phyloP scores from a whole-genome alignment of 2,888 invertebrate genomes.

The Leptopilina drosophilae region DNA sequence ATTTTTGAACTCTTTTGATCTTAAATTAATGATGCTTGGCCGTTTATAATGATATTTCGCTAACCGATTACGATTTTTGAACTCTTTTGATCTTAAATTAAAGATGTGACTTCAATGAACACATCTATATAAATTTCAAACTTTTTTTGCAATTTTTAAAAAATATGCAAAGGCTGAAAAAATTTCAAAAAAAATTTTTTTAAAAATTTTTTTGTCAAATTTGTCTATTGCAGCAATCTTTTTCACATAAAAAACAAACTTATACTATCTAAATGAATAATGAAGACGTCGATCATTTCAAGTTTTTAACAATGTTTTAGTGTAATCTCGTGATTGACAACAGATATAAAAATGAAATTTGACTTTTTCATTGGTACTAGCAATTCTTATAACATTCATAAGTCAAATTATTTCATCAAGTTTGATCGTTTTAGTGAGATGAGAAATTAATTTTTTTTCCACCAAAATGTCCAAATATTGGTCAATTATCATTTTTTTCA shows the following conservation, averaged over 20 bases:
- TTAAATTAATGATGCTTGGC: no score
- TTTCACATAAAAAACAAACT: background rate
- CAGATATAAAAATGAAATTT: background rate
- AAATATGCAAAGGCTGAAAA: no score
- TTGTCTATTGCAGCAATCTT: no score
- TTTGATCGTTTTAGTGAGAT: background rate
- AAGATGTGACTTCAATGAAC: no score
- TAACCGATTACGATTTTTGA: no score
- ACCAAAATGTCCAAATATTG: conserved; percentile 1
- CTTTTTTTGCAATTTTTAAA: no score
- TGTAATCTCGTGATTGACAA: background rate
- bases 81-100: no score
- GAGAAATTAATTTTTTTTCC: background rate
- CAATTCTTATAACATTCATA: background rate
- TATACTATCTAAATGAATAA: conserved; percentile 20
- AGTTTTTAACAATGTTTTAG: conserved; percentile 9
- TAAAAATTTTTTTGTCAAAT: no score
- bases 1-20: no score
- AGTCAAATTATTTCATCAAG: background rate
- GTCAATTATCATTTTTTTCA: background rate
- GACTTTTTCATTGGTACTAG: background rate
- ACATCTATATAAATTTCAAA: no score
- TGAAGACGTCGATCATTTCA: conserved; percentile 23
- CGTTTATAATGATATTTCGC: no score
- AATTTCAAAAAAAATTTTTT: no score